These are phyloP conservation scores for Bolborhynchus lineola DNA, from an alignment of 2,113 vertebrate genomes.

Conservation along the genomic window DNA sequence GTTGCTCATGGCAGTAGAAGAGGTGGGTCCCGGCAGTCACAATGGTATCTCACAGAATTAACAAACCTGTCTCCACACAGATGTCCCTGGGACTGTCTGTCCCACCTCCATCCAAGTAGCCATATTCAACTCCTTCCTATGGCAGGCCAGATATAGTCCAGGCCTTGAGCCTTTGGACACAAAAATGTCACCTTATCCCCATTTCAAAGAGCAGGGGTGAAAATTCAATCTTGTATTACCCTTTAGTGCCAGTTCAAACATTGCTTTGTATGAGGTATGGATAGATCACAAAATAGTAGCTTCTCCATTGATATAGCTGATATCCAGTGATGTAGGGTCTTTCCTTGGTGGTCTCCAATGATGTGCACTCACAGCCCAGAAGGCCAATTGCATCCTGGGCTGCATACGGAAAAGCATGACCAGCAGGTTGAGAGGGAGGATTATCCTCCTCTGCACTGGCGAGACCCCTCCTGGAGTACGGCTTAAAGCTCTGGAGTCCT, in stretches of 20 bases:
- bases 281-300: neutral
- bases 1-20: neutral
- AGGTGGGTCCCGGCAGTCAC: neutral
- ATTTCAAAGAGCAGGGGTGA: fast-evolving
- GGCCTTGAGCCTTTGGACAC: neutral
- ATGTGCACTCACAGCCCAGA: fast-evolving
- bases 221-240: neutral
- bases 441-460: neutral
- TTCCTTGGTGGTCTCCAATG: neutral
- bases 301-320: neutral
- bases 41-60: neutral
- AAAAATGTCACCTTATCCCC: neutral
- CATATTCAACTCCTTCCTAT: neutral
- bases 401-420: neutral
- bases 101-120: neutral
- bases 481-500: neutral
- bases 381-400: fast-evolving
- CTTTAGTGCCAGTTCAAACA: neutral
- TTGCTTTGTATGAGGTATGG: neutral
- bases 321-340: neutral
- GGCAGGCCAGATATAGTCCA: neutral
- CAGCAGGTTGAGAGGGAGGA: fast-evolving
- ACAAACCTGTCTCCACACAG: neutral
- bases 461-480: neutral
- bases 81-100: neutral